Percentiles rank a stretch among this genome's conserved stretches.
These are phyloP conservation scores for Polyommatus icarus DNA, from an alignment of 2,888 invertebrate species.

Conservation along the genomic window DNA sequence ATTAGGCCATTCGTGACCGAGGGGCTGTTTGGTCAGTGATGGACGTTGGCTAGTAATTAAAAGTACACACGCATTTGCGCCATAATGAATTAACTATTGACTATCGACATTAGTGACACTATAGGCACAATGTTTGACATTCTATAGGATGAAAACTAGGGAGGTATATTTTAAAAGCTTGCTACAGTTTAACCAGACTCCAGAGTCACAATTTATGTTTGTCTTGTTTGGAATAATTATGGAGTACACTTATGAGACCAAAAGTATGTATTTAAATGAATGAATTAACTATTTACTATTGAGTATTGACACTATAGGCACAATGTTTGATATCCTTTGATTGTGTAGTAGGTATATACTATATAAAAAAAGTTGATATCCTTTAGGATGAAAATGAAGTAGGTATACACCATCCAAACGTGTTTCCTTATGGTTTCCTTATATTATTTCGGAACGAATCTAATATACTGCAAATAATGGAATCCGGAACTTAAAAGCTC, in stretches of 20 bases:
- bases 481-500: no score
- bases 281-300: constrained; percentile 30
- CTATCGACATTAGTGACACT: constrained; percentile 1
- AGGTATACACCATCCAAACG: neutral
- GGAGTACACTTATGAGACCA: no score
- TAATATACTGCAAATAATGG: no score
- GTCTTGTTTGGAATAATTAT: no score
- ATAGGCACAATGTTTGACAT: neutral
- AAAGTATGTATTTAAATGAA: neutral
- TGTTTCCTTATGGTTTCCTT: no score
- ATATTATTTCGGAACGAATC: no score
- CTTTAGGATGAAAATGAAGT: neutral
- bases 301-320: neutral
- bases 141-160: neutral
- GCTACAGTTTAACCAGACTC: no score
- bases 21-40: constrained; percentile 58
- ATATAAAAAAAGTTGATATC: no score
- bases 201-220: no score
- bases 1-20: constrained; percentile 69
- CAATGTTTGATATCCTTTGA: neutral
- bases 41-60: constrained; percentile 67
- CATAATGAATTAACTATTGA: constrained; percentile 31
- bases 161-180: neutral
- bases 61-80: constrained; percentile 46
- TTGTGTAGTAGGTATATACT: neutral